Evolutionary conservation across 2,113 vertebrate species (phyloP).

Genomic region (Numida meleagris): DNA sequence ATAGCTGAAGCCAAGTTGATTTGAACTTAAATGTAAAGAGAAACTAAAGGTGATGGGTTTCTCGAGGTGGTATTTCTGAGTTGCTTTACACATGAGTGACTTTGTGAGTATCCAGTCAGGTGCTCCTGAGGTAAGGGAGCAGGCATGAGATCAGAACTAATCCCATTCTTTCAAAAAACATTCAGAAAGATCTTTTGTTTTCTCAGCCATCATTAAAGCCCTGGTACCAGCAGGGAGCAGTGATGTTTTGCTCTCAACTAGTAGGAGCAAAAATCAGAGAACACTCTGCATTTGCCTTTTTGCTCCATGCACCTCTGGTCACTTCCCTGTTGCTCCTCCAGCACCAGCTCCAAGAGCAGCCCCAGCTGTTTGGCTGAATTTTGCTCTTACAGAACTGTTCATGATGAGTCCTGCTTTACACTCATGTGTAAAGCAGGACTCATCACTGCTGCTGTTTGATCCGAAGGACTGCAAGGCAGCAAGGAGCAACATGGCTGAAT

Average conservation of each 20-base stretch:
- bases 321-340: not conserved
- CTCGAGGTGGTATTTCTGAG: not conserved
- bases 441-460: not conserved
- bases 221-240: not conserved
- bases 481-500: not conserved
- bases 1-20: not conserved
- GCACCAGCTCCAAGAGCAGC: not conserved
- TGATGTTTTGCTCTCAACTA: not conserved
- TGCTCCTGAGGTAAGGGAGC: not conserved
- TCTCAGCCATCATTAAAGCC: not conserved
- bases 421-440: no score
- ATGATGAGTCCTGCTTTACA: no score
- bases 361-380: not conserved
- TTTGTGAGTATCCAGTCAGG: not conserved
- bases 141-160: not conserved
- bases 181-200: not conserved
- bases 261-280: not conserved
- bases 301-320: not conserved
- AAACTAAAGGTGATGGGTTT: not conserved
- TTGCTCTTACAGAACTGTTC: not conserved
- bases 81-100: not conserved
- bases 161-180: not conserved
- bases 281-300: not conserved
- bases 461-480: not conserved
- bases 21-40: not conserved